Base-by-base conservation (phyloP, 2,113 vertebrate species). In the Chlorodrepanis virens region DNA sequence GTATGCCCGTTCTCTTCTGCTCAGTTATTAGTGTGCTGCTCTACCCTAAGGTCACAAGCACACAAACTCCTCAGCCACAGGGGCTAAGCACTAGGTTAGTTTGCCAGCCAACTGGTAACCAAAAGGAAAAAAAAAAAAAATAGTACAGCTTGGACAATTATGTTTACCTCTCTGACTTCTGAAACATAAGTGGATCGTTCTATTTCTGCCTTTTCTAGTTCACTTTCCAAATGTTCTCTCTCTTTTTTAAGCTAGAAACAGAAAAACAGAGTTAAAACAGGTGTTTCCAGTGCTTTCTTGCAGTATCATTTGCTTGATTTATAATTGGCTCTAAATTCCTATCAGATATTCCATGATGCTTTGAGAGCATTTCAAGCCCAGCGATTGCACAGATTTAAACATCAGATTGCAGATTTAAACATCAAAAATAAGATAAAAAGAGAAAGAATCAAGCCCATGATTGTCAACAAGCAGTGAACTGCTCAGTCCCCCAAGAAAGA, bases 141-240 rank as follows among this genome's bases (percentile, higher is more conserved):
- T 40, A 27, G 23, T 49, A 94, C 71, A 93, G 54, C 72, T 94
- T 71, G n/a, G 50, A 84, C 75, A 86, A 22, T 74, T 25, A 4
- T 57, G 93, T 94, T 96, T 98, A 99, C 99, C 99, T 99, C 99
- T 98, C 99, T 97, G 96, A 99, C 99, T 98, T 99, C 99, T 19
- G 98, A 99, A 96, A 99, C 99, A 79, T 99, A 99, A 75, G 98
- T 99, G 57, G 99, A 98, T 69, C 99, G 99, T 95, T 99, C 99
- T 39, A 97, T 97, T 97, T 99, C 99, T 37, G 99, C 99, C 93
- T 98, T 98, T 97, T 99, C 99, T 97, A 99, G 97, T 97, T 99
- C 99, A 52, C 98, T 98, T 97, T 99, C 99, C 98, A 99, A 98
- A 91, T 99, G 99, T 89, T 99, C 98, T 97, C 98, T 98, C 89